These are phyloP conservation scores for Laticauda laticaudata DNA, from an alignment of 2,113 vertebrate species.

Conservation along the genomic window DNA sequence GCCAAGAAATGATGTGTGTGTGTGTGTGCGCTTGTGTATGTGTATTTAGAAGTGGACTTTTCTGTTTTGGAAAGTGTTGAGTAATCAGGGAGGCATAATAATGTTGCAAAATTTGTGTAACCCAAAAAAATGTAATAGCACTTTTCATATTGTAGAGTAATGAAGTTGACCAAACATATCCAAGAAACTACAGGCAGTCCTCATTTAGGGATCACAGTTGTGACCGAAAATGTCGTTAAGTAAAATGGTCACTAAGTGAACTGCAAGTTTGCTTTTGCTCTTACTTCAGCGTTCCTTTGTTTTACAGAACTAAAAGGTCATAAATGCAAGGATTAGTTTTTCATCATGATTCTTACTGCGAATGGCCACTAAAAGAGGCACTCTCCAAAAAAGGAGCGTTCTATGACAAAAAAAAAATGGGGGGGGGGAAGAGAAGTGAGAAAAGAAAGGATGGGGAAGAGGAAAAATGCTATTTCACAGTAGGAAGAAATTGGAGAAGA, in stretches of 20 bases:
- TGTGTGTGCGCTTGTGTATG: neutral
- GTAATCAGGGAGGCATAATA: neutral
- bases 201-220: neutral
- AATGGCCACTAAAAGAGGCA: neutral
- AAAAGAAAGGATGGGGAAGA: neutral
- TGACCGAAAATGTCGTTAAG: neutral
- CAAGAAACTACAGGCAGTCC: neutral
- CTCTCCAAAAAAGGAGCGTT: neutral
- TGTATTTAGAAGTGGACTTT: neutral
- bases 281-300: neutral
- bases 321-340: neutral
- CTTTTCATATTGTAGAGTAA: neutral
- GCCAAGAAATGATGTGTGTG: neutral
- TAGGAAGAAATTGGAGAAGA: neutral
- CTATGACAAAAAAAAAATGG: neutral
- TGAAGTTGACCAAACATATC: neutral
- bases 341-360: neutral
- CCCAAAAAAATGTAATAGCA: neutral
- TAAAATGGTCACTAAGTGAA: neutral
- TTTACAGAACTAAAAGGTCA: neutral
- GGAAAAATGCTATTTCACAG: neutral
- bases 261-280: neutral
- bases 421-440: neutral
- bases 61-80: neutral
- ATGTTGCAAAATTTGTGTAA: neutral